Conservation (phyloP, 2,888 invertebrate species). For the Timandra comae region DNA sequence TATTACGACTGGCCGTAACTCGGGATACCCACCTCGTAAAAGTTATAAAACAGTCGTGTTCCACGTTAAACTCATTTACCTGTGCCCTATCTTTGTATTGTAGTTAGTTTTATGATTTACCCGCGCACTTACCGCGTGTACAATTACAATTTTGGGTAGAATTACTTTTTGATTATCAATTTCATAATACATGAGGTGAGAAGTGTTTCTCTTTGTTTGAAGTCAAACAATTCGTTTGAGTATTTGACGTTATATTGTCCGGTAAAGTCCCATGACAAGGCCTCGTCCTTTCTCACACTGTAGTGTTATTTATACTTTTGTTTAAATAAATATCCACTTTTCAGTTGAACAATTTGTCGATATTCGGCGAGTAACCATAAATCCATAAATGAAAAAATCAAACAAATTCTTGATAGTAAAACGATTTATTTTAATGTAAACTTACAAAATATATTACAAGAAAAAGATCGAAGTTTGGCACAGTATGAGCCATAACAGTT, state of each 20-base stretch:
- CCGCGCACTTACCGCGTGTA: conserved; percentile 2
- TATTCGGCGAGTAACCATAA: too few species aligned
- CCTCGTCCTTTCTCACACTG: too few species aligned
- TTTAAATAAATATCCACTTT: too few species aligned
- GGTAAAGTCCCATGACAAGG: too few species aligned
- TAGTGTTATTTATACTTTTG: too few species aligned
- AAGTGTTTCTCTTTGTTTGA: too few species aligned
- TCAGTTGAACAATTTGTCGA: too few species aligned
- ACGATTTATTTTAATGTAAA: conserved; percentile 56
- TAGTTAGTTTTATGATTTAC: conserved; percentile 10
- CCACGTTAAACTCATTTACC: conserved; percentile 34
- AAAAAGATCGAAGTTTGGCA: conserved; percentile 26
- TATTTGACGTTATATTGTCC: too few species aligned
- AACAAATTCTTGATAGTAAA: conserved; percentile 35
- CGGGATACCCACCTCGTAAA: conserved; percentile 32
- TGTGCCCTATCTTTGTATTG: conserved; percentile 14
- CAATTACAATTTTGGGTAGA: conserved; percentile 5
- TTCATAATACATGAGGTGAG: too few species aligned
- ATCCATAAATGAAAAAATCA: too few species aligned
- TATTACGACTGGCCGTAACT: conserved; percentile 29
- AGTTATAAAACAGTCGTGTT: conserved; percentile 41
- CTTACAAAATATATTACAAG: conserved; percentile 60
- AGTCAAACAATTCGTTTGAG: too few species aligned
- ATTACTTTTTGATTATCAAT: conserved; percentile 5
- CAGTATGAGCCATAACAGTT: too few species aligned